Base-by-base conservation (phyloP, 2,113 vertebrate genomes). In the Calcarius ornatus region DNA sequence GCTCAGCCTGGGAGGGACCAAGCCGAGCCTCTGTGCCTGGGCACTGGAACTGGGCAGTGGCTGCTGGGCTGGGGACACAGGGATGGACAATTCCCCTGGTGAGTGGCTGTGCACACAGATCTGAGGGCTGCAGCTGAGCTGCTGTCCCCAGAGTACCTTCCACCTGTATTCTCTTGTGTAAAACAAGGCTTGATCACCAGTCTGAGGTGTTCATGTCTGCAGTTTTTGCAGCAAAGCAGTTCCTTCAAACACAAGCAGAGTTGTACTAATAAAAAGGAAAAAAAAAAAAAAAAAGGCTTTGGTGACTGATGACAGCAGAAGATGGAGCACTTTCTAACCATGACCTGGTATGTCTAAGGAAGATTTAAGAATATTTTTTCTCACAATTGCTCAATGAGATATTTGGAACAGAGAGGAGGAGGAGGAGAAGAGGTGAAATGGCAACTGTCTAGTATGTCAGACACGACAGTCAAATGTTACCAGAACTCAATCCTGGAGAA, bases 401-500 rank as follows among this genome's bases (percentile, higher is more conserved):
- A 88, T 90, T 94, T 86, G 48, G 77, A 84, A 69, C 45, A 75
- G 4, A 89, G 48, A 81, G 40, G 50, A 90, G 19, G 16, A 18
- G 16, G 71, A 86, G 76, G 63, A 92, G 48, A 78, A 90, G 25
- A 15, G 93, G 90, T 96, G 88, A 97, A 96, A 94, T 90, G 92
- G 86, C 96, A 96, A 95, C 86, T 84, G 88, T 73, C 76, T 93
- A 81, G 83, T 91, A 78, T 94, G 93, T 96, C 97, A 93, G 60
- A 56, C 84, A 16, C 61, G 63, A 94, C 90, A 91, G 61, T 94
- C 96, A 91, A 90, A 96, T 75, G 48, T 73, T 61, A 83, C 31
- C 75, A 91, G 94, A 91, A 90, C 71, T 89, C 92, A 97, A 94
- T 96, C 94, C 63, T 83, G 64, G 88, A 98, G 96, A 98, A 98